Conservation (phyloP, 2,888 invertebrate species). For the Emmelina monodactyla region DNA sequence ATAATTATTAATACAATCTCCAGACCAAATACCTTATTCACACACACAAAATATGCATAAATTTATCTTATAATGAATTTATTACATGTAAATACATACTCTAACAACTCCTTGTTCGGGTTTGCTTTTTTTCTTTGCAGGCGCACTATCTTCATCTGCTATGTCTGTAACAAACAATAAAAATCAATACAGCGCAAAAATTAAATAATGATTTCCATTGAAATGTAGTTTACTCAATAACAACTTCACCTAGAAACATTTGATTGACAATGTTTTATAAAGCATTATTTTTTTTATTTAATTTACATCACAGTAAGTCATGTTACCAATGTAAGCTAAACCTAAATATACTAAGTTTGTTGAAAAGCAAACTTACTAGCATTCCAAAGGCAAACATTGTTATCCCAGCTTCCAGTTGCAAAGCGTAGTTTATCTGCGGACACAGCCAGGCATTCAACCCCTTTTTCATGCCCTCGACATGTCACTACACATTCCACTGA, state of each 20-base stretch:
- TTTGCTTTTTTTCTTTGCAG: constrained; percentile 67
- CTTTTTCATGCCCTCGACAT: constrained; percentile 91
- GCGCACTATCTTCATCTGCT: constrained; percentile 64
- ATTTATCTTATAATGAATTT: neutral
- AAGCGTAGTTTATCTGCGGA: constrained; percentile 69
- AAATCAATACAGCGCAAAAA: no score
- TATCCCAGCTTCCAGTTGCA: constrained; percentile 94
- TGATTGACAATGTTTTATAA: no score
- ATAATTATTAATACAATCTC: neutral
- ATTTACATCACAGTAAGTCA: no score
- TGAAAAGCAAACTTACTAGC: constrained; percentile 57
- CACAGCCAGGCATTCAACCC: constrained; percentile 86
- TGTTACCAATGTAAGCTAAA: no score
- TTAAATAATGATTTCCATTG: no score
- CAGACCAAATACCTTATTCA: neutral
- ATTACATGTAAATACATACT: constrained; percentile 31
- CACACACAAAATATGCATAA: neutral
- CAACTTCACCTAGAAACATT: no score
- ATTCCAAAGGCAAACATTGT: constrained; percentile 91
- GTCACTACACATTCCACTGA: constrained; percentile 80
- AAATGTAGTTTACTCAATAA: no score
- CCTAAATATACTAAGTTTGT: no score
- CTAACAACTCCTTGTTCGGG: constrained; percentile 65
- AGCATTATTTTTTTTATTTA: no score
- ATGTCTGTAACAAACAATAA: constrained; percentile 47